These are phyloP conservation scores for Petrolisthes manimaculis DNA, from an alignment of 2,888 invertebrate genomes.

Conservation along the genomic window DNA sequence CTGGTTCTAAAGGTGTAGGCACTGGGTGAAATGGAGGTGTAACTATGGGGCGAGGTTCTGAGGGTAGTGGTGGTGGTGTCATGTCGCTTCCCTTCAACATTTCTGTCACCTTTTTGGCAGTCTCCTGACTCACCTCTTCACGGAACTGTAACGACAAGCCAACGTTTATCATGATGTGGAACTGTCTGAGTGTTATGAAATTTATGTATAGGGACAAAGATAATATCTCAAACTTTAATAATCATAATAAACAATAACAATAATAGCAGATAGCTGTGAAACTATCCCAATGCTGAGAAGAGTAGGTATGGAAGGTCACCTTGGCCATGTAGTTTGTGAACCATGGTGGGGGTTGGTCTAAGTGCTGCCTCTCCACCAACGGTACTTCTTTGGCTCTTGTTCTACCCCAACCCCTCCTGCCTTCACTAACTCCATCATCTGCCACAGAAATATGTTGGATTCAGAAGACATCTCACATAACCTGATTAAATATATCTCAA, in stretches of 20 bases:
- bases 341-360: constrained; percentile 44
- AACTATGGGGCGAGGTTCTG: no score
- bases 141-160: constrained; percentile 33
- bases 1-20: no score
- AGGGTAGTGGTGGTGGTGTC: not conserved
- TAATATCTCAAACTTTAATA: no score
- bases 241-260: not conserved
- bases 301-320: constrained; percentile 11
- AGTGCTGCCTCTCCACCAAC: not conserved
- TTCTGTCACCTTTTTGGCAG: constrained; percentile 31
- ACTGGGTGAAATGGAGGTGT: no score
- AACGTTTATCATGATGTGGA: no score
- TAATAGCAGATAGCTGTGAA: not conserved
- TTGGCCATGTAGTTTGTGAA: constrained; percentile 52
- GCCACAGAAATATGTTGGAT: not conserved
- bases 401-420: not conserved
- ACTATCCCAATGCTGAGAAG: no score
- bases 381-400: constrained; percentile 18
- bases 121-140: constrained; percentile 40
- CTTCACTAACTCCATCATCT: constrained; percentile 23
- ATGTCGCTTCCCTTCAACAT: constrained; percentile 6
- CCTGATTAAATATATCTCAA: no score
- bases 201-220: no score
- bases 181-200: not conserved
- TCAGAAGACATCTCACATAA: not conserved